These are phyloP conservation scores for Parapristionchus giblindavisi DNA, from an alignment of 2,888 invertebrate genomes.

Conservation along the genomic window DNA sequence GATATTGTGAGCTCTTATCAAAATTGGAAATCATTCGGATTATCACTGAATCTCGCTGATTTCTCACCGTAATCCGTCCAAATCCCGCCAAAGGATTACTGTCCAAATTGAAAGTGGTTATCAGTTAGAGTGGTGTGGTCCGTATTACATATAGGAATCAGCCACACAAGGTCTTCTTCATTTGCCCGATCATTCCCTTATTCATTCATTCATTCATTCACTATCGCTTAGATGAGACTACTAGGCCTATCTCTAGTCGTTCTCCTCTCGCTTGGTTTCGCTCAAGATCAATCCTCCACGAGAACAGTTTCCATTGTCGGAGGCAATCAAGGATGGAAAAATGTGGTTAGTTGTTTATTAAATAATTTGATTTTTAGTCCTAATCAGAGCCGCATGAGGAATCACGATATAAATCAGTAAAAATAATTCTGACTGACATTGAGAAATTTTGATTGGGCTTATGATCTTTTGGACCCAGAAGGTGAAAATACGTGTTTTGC, in stretches of 20 bases:
- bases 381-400: not conserved
- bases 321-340: conserved; percentile 32
- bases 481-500: no score
- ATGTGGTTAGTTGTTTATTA: conserved; percentile 34
- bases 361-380: no score
- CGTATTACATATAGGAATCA: no score
- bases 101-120: not conserved
- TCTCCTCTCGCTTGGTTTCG: not conserved
- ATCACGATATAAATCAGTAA: not conserved
- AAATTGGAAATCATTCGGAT: not conserved
- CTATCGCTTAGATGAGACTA: not conserved
- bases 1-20: not conserved
- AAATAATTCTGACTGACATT: no score
- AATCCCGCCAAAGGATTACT: not conserved
- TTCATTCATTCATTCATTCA: not conserved
- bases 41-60: not conserved
- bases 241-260: not conserved
- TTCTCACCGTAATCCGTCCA: not conserved
- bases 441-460: no score
- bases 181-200: not conserved
- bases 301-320: conserved; percentile 26
- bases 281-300: conserved; percentile 5
- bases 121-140: not conserved
- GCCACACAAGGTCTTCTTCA: no score
- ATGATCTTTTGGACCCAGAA: no score